A percentile compares a stretch with the other conserved stretches of the same genome.
Evolutionary conservation across 2,797 vertebrate genomes (phyloP).

Genomic region (Phataginus tetradactyla): DNA sequence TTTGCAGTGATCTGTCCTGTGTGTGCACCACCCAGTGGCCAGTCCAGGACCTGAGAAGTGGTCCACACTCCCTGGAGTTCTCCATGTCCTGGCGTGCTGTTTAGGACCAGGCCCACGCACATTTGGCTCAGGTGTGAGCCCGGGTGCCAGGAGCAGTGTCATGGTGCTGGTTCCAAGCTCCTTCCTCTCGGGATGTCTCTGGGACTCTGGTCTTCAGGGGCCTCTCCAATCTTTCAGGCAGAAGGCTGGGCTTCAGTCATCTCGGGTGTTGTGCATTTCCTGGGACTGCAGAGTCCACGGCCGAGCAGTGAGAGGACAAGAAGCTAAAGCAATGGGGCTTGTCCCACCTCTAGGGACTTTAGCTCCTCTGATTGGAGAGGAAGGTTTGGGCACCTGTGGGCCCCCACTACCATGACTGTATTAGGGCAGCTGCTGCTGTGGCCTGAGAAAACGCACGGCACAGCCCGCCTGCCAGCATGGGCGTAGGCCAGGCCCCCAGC

Average conservation of each 20-base stretch:
- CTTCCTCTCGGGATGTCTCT: neutral
- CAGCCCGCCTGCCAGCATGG: no score
- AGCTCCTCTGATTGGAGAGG: neutral
- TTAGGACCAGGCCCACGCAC: fast-evolving
- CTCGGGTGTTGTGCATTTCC: no score
- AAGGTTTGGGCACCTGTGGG: neutral
- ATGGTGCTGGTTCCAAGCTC: neutral
- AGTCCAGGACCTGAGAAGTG: no score
- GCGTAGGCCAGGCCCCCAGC: neutral
- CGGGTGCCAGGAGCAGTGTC: neutral
- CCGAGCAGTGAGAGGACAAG: neutral
- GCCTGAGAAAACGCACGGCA: neutral
- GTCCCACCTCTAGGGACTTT: neutral
- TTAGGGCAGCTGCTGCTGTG: fast-evolving
- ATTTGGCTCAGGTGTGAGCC: fast-evolving
- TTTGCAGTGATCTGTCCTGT: neutral
- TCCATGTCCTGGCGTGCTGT: neutral
- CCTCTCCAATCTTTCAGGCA: neutral
- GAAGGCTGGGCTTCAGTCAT: neutral
- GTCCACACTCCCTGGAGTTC: neutral
- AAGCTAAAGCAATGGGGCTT: no score
- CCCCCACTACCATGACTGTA: fast-evolving
- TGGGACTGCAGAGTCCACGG: neutral
- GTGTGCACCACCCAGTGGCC: neutral
- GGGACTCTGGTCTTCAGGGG: neutral